Evolutionary conservation across 2,888 invertebrate genomes (phyloP).

Genomic region (Apantesis nais): DNA sequence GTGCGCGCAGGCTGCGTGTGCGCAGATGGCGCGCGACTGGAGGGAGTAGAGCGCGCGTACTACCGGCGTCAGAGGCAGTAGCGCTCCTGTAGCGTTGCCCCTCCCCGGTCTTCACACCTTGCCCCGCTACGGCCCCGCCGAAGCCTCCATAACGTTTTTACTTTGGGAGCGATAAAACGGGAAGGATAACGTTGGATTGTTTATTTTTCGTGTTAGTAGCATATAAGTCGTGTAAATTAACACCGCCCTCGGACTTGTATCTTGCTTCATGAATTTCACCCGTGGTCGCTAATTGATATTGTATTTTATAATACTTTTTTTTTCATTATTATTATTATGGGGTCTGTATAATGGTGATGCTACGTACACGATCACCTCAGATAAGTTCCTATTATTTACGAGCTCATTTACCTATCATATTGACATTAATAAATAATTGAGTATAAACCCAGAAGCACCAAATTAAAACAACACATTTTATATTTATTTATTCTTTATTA

Average conservation of each 20-base stretch:
- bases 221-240: conserved; percentile 82
- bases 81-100: conserved; percentile 76
- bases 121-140: conserved; percentile 49
- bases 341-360: conserved; percentile 8
- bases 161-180: conserved; percentile 80
- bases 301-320: conserved; percentile 38
- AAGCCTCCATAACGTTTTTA: conserved; percentile 78
- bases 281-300: conserved; percentile 66
- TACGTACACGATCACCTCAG: background rate
- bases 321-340: conserved; percentile 19
- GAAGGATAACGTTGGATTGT: conserved; percentile 80
- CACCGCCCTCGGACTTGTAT: conserved; percentile 68
- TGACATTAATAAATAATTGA: background rate
- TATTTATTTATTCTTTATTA: conserved; percentile 70
- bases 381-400: too few relatives aligned
- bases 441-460: background rate
- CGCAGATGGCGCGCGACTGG: conserved; percentile 77
- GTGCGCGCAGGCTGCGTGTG: conserved; percentile 70
- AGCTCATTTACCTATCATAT: background rate
- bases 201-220: conserved; percentile 84
- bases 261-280: conserved; percentile 68
- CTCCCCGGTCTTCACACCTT: conserved; percentile 44
- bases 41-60: conserved; percentile 81
- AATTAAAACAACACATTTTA: conserved; percentile 10
- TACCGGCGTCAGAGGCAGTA: conserved; percentile 82